These are phyloP conservation scores for Clarias platycephalus DNA, from an alignment of 2,797 vertebrate genomes.

Conservation along the genomic window DNA sequence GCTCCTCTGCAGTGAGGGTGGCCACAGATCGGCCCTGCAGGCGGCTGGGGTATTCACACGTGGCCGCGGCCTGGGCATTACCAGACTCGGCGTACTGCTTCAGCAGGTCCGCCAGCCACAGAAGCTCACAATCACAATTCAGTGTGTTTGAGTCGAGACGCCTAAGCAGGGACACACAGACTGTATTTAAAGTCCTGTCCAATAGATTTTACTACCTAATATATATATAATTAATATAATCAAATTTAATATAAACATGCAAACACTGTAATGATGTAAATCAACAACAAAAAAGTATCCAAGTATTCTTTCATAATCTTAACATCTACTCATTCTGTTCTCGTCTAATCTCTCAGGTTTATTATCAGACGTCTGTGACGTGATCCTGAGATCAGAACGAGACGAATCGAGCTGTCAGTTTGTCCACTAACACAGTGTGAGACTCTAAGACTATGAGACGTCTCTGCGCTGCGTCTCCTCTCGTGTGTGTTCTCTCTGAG, in stretches of 20 bases:
- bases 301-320: background rate
- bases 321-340: background rate
- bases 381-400: background rate
- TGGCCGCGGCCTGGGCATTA: constrained; percentile 93
- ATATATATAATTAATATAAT: no score
- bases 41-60: constrained; percentile 88
- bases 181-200: no score
- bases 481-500: constrained; percentile 21
- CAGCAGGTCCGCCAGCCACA: constrained; percentile 93
- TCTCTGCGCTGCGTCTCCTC: background rate
- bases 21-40: constrained; percentile 94
- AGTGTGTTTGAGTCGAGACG: constrained; percentile 93
- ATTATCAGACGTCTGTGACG: background rate
- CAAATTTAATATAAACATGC: no score
- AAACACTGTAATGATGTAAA: background rate
- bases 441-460: background rate
- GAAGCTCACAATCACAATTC: constrained; percentile 93
- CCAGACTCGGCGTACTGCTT: constrained; percentile 90
- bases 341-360: background rate
- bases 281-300: no score
- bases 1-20: constrained; percentile 89
- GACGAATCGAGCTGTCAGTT: background rate
- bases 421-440: background rate
- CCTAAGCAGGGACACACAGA: constrained; percentile 65
- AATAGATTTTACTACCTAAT: background rate